A percentile compares a stretch with the other conserved stretches of the same genome.
Evolutionary conservation across 2,113 vertebrate species (phyloP).

Genomic region (Ceyx margarethae): DNA sequence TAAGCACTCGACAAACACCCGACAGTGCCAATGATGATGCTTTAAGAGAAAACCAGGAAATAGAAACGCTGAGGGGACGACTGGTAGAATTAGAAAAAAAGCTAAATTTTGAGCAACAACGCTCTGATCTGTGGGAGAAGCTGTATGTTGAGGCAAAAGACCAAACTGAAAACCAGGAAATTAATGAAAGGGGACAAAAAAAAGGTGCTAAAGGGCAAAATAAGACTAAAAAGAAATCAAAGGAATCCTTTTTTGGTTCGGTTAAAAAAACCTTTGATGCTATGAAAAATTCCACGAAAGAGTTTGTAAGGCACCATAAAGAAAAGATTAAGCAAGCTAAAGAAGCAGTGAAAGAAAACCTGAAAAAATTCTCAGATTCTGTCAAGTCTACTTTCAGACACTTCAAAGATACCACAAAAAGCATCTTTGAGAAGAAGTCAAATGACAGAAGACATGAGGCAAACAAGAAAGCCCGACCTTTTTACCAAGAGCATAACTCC

Average conservation of each 20-base stretch:
- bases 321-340: constrained; percentile 98
- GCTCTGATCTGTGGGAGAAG: constrained; percentile 95
- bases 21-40: not conserved
- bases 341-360: constrained; percentile 94
- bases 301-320: constrained; percentile 96
- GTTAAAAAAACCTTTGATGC: constrained; percentile 94
- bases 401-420: constrained; percentile 90
- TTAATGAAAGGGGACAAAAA: constrained; percentile 46
- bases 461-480: constrained; percentile 66
- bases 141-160: constrained; percentile 92
- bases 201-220: constrained; percentile 76
- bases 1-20: constrained; percentile 59
- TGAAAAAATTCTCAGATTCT: constrained; percentile 95
- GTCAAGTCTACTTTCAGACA: constrained; percentile 93
- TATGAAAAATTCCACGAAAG: constrained; percentile 96
- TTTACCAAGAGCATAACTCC: constrained; percentile 62
- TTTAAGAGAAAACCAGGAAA: constrained; percentile 65
- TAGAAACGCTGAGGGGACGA: constrained; percentile 75
- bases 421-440: constrained; percentile 77
- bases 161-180: constrained; percentile 69
- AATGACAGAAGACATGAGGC: constrained; percentile 64
- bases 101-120: constrained; percentile 92
- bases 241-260: constrained; percentile 83
- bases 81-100: constrained; percentile 87
- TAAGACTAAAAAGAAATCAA: constrained; percentile 77